Conservation (phyloP, 2,797 vertebrate genomes). For the Pangasius djambal region DNA sequence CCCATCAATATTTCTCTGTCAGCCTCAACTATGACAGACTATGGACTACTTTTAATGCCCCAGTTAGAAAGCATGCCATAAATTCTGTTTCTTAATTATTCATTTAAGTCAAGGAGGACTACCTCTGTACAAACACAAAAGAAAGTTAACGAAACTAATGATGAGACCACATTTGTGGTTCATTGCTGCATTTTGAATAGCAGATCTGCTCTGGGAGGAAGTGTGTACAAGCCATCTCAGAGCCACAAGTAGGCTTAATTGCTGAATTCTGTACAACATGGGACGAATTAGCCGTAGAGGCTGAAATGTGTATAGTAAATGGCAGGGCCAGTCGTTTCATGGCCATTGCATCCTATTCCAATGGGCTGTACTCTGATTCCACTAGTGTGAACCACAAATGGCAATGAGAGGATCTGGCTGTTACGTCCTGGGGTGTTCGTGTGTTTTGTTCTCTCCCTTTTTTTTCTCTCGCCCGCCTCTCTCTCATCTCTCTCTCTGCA, state of each 20-base stretch:
- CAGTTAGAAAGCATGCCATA: not conserved
- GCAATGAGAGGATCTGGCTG: not conserved
- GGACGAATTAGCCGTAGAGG: not conserved
- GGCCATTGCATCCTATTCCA: not conserved
- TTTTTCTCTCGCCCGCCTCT: no score
- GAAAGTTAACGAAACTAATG: not conserved
- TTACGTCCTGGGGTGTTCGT: no score
- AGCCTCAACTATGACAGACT: not conserved
- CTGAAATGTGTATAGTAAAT: not conserved
- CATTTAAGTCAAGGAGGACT: not conserved
- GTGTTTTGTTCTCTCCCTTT: no score
- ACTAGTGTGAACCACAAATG: not conserved
- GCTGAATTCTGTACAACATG: not conserved
- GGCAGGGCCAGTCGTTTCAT: not conserved
- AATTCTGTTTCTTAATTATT: not conserved
- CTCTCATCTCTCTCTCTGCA: no score
- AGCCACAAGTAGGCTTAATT: not conserved
- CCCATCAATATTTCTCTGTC: not conserved
- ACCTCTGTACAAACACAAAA: no score
- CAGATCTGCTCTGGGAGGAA: not conserved
- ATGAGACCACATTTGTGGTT: not conserved
- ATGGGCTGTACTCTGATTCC: not conserved
- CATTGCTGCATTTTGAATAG: not conserved
- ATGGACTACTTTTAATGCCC: not conserved
- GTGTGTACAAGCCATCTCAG: not conserved